Base-by-base conservation (phyloP, 2,797 vertebrate species). In the Phylloscopus collybita region DNA sequence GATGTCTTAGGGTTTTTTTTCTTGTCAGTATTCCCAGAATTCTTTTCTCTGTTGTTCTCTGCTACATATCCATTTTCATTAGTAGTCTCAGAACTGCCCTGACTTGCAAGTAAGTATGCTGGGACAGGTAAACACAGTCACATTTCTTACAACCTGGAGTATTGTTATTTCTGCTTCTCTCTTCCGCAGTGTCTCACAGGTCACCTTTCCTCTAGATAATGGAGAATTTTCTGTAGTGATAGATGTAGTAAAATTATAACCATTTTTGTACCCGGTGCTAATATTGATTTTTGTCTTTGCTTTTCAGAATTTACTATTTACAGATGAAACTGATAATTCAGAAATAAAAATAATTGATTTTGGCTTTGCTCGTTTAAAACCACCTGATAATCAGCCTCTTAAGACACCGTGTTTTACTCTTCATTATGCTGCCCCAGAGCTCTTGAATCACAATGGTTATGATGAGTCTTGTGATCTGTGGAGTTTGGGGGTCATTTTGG, bases 301-400 rank as follows among this genome's bases (percentile, higher is more conserved):
- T 93, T 97, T 86, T 62, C 95, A 99, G 99, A 99, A 99, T 97
- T 98, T 99, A 95, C 97, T 99, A 95, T 99, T 99, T 97, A 99
- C 99, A 40, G 99, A 99, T 75, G 99, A 99, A 97, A 98, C 97
- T 54, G 99, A 99, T 98, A 99, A 98, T 97, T 99, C 99, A 6
- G 99, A 99, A 98, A 99, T 99, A 95, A 99, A 99, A 98, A 98
- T 99, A 95, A 99, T 99, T 97, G 99, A 99, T 98, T 99, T 99
- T 93, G 99, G 99, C 65, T 99, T 99, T 93, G 99, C 99, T n/a
- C 98, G 99, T 83, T 98, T 99, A 96, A 99, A 99, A 97, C 99
- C 99, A 6, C 99, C 99, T 15, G 99, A 99, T 97, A 99, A 99
- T 97, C 99, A 99, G 96, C 99, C 99, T 38, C 98, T 99, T 94